These are phyloP conservation scores for Sebastes steindachneri DNA, from an alignment of 2,797 vertebrate species.

Conservation along the genomic window DNA sequence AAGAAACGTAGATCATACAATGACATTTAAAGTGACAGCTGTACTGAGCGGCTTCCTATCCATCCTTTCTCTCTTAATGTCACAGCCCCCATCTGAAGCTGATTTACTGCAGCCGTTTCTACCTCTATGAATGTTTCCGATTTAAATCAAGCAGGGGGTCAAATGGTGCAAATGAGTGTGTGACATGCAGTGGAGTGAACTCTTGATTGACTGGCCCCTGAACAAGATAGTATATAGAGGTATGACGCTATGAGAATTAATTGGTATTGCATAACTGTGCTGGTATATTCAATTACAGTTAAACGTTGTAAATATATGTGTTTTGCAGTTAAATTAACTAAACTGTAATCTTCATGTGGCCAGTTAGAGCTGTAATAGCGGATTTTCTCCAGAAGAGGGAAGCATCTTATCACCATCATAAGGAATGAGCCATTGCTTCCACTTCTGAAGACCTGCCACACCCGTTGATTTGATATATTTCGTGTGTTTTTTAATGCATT, in stretches of 20 bases:
- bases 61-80: not conserved
- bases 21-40: conserved; percentile 7
- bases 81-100: not conserved
- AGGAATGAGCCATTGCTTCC: not conserved
- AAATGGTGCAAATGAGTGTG: not conserved
- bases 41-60: not conserved
- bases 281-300: not conserved
- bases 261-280: not conserved
- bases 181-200: not conserved
- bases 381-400: conserved; percentile 62
- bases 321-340: not conserved
- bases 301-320: not conserved
- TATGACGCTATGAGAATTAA: not conserved
- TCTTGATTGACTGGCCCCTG: not conserved
- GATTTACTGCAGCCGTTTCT: not conserved
- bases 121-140: not conserved
- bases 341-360: not conserved
- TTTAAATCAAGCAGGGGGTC: not conserved
- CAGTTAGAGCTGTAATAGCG: conserved; percentile 40
- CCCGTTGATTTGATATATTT: conserved; percentile 3
- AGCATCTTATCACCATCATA: conserved; percentile 20
- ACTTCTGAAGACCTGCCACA: conserved; percentile 39
- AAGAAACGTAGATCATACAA: not conserved
- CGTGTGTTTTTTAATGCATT: not conserved
- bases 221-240: not conserved